phyloP scores from a whole-genome alignment of 2,797 vertebrate species.

The Trichosurus vulpecula region DNA sequence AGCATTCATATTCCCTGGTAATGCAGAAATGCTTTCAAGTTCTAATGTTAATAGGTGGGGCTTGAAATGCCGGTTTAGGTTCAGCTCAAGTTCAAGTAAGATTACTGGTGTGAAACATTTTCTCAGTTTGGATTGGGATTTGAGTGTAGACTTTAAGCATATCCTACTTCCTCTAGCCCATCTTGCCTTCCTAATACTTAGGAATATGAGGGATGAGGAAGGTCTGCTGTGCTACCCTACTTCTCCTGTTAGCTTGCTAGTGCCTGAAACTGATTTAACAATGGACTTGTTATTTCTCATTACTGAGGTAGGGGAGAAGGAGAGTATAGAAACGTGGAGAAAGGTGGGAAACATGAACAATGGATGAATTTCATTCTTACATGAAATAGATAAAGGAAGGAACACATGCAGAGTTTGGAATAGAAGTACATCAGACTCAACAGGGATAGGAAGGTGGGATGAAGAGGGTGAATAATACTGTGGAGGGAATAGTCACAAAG shows the following conservation, averaged over 20 bases:
- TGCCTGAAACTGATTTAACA: constrained; percentile 9
- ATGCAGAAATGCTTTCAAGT: background rate
- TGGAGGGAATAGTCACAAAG: background rate
- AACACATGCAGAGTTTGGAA: background rate
- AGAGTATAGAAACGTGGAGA: background rate
- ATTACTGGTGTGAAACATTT: background rate
- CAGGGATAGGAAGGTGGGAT: background rate
- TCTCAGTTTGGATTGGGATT: background rate
- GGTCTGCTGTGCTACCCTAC: background rate
- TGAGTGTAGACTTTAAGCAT: background rate
- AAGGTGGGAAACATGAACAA: background rate
- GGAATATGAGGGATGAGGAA: background rate
- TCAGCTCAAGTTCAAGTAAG: constrained; percentile 22
- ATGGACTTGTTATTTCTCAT: background rate
- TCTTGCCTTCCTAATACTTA: background rate
- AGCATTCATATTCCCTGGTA: background rate
- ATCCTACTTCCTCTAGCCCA: background rate
- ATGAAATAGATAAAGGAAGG: background rate
- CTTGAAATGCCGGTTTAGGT: background rate
- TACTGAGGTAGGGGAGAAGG: background rate
- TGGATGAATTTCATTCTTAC: background rate
- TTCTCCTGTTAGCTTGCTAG: background rate
- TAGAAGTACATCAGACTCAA: background rate
- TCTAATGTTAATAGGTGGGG: background rate
- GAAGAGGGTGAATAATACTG: background rate